Evolutionary conservation across 2,797 vertebrate genomes (phyloP).

Genomic region (Benthosema pterotum): DNA sequence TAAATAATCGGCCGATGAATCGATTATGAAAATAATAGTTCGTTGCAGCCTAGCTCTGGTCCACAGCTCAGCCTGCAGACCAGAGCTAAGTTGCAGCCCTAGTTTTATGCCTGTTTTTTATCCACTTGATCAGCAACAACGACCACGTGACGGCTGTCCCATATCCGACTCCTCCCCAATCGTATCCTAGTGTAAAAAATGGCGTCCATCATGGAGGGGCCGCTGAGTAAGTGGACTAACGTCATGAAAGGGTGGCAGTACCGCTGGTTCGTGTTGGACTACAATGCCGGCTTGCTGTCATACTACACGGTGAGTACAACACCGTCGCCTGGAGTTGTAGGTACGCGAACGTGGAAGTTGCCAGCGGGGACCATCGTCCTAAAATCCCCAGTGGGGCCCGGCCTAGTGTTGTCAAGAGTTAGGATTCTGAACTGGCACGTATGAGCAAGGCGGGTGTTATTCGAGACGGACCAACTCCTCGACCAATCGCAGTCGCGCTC

Average conservation of each 20-base stretch:
- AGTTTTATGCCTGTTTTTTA: background rate
- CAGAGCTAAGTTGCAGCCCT: no score
- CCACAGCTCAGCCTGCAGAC: no score
- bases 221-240: constrained; percentile 99
- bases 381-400: constrained; percentile 22
- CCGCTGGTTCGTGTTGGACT: constrained; percentile 97
- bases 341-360: constrained; percentile 26
- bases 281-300: constrained; percentile 94
- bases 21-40: no score
- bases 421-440: constrained; percentile 73
- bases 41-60: no score
- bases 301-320: constrained; percentile 92
- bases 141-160: constrained; percentile 32
- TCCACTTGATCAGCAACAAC: background rate
- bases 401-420: constrained; percentile 75
- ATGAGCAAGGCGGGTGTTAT: constrained; percentile 60
- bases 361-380: constrained; percentile 25
- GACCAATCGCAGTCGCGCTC: constrained; percentile 58
- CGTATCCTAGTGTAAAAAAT: constrained; percentile 85
- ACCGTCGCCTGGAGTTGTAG: background rate
- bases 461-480: constrained; percentile 46
- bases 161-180: constrained; percentile 67
- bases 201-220: constrained; percentile 99
- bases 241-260: constrained; percentile 99
- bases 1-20: no score